Percentiles rank a stretch among this genome's conserved stretches.
These are phyloP conservation scores for Tenthredo distinguenda DNA, from an alignment of 2,888 invertebrate genomes.

Conservation along the genomic window DNA sequence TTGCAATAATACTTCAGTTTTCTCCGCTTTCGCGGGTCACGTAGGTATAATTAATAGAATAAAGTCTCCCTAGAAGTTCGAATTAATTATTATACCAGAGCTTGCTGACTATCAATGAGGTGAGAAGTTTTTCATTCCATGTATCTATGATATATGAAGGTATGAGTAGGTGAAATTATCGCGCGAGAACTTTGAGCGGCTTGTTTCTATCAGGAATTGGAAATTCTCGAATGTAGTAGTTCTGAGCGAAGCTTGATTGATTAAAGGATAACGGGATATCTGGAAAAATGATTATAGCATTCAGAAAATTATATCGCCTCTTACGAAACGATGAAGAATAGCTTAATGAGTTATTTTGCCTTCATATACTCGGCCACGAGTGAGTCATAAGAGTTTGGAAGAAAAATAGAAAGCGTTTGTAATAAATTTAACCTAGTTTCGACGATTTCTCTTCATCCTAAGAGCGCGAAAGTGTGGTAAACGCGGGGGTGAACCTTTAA, in stretches of 20 bases:
- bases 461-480: conserved; percentile 21
- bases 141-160: neutral
- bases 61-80: conserved; percentile 30
- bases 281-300: neutral
- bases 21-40: neutral
- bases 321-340: neutral
- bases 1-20: conserved; percentile 1
- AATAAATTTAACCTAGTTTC: conserved; percentile 48
- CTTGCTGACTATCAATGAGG: conserved; percentile 40
- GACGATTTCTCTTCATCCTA: conserved; percentile 36
- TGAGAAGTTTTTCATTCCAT: neutral
- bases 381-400: neutral
- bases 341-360: neutral
- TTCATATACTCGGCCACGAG: neutral
- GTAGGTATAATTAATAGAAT: conserved; percentile 28
- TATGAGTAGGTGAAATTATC: neutral
- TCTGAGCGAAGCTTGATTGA: neutral
- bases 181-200: neutral
- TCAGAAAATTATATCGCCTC: neutral
- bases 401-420: conserved; percentile 3
- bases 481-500: neutral
- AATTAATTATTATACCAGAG: conserved; percentile 26
- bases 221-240: neutral
- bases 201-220: neutral
- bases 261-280: neutral